These are phyloP conservation scores for Gymnocypris eckloni DNA, from an alignment of 2,797 vertebrate species.

Conservation along the genomic window DNA sequence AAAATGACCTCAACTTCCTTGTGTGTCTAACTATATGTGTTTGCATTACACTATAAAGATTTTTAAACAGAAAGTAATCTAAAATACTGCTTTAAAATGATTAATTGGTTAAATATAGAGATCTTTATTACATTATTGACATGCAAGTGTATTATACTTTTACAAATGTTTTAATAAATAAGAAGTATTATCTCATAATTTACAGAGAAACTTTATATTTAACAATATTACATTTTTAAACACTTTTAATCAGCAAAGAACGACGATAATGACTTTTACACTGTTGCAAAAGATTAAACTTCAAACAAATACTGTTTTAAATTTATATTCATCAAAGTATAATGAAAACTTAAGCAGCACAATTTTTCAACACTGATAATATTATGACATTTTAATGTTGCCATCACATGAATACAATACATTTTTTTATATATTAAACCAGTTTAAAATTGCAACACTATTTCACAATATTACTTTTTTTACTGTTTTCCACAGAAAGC, in stretches of 20 bases:
- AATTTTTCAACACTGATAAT: too few species aligned
- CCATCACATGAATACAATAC: neutral
- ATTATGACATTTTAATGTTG: neutral
- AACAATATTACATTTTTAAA: neutral
- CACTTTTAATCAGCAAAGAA: neutral
- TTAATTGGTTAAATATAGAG: neutral
- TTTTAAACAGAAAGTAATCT: neutral
- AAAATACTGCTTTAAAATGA: neutral
- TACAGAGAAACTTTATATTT: neutral
- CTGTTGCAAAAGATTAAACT: neutral
- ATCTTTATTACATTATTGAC: neutral
- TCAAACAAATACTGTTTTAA: neutral
- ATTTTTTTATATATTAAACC: neutral
- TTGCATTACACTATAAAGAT: neutral
- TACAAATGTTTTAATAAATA: neutral
- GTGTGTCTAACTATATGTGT: neutral
- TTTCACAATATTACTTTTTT: neutral
- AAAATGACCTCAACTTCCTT: constrained; percentile 4
- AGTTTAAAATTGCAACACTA: neutral
- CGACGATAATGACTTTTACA: neutral
- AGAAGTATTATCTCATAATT: neutral
- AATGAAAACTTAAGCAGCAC: neutral
- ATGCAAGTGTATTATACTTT: neutral
- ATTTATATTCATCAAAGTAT: too few species aligned
- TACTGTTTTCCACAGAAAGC: neutral